Evolutionary conservation across 1,140 invertebrate species (phyloP).

Genomic region (Battus philenor): DNA sequence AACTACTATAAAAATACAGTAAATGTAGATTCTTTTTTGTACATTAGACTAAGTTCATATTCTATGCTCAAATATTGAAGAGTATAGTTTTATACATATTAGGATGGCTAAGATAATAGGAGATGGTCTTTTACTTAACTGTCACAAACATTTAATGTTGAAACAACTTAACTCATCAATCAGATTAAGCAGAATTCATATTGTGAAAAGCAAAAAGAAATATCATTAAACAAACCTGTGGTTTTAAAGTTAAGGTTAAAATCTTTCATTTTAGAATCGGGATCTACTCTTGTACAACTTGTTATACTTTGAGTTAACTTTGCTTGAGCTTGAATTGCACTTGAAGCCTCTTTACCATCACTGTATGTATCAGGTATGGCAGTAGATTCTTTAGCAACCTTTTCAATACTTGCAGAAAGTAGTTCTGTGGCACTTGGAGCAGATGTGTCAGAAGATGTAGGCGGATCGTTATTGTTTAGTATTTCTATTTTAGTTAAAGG

Average conservation of each 20-base stretch:
- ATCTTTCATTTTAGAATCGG: conserved; percentile 67
- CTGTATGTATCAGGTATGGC: conserved; percentile 17
- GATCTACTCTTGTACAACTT: conserved; percentile 45
- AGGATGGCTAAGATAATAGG: no score
- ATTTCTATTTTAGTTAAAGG: conserved; percentile 39
- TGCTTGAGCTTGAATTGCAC: conserved; percentile 56
- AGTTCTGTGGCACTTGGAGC: conserved; percentile 48
- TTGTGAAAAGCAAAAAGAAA: no score
- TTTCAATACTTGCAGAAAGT: conserved; percentile 59
- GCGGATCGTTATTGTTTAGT: conserved; percentile 33
- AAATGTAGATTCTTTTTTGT: no score
- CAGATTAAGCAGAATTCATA: no score
- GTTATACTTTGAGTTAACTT: conserved; percentile 61
- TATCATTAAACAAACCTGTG: conserved; percentile 52
- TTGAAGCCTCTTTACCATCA: conserved; percentile 32
- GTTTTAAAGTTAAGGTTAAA: conserved; percentile 61
- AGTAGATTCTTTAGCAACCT: conserved; percentile 48
- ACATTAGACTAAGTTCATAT: no score
- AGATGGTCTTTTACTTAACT: no score
- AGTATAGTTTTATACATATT: no score
- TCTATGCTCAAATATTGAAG: no score
- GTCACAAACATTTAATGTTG: no score
- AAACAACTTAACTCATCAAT: no score
- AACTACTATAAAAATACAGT: no score
- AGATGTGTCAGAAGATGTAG: conserved; percentile 28